These are phyloP conservation scores for Drosophila vallismaia DNA, from an alignment of 2,888 invertebrate genomes.

Conservation along the genomic window DNA sequence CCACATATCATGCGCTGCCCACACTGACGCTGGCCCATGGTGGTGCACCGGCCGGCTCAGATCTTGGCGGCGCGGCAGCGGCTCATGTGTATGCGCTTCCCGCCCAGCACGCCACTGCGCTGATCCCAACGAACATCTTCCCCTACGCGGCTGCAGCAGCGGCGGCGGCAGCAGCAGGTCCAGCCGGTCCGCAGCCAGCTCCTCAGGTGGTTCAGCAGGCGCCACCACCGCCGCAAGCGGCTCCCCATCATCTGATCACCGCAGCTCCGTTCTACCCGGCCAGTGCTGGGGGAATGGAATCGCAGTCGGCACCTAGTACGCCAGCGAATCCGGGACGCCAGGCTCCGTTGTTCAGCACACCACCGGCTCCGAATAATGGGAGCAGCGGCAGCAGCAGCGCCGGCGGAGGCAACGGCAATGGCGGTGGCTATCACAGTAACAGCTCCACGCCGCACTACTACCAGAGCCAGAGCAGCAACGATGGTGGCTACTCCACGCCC, in stretches of 20 bases:
- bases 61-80: conserved; percentile 74
- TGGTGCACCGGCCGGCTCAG: conserved; percentile 67
- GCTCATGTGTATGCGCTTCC: conserved; percentile 83
- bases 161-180: conserved; percentile 64
- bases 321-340: conserved; percentile 78
- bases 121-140: conserved; percentile 83
- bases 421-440: conserved; percentile 70
- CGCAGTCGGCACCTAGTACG: conserved; percentile 84
- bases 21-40: conserved; percentile 77
- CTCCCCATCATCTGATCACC: conserved; percentile 82
- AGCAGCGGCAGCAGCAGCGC: conserved; percentile 33
- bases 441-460: conserved; percentile 81
- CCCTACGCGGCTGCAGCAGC: conserved; percentile 80
- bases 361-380: conserved; percentile 77
- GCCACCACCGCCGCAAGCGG: conserved; percentile 64
- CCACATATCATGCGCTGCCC: conserved; percentile 82
- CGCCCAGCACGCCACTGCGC: conserved; percentile 80
- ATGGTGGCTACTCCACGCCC: conserved; percentile 56
- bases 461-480: conserved; percentile 65
- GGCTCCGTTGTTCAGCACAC: conserved; percentile 83
- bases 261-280: conserved; percentile 78
- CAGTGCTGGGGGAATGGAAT: conserved; percentile 52
- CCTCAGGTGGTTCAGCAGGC: conserved; percentile 67
- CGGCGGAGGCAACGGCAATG: conserved; percentile 25
- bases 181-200: conserved; percentile 51